phyloP scores from a whole-genome alignment of 1,140 invertebrate genomes.

The Drosophila ambigua region DNA sequence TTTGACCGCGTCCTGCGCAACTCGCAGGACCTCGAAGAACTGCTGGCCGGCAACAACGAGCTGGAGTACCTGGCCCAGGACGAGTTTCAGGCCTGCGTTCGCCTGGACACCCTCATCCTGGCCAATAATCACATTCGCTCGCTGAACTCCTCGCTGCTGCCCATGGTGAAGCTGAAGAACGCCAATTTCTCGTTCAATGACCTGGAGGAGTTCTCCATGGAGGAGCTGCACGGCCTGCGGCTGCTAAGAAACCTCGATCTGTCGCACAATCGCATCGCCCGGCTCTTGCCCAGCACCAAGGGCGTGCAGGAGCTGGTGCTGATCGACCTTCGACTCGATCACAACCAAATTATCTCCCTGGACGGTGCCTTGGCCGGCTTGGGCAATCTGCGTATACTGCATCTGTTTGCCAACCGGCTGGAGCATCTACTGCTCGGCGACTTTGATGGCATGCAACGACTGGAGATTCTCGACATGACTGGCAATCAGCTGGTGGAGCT shows the following conservation, averaged over 20 bases:
- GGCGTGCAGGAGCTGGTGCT: conserved; percentile 90
- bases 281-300: conserved; percentile 88
- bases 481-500: conserved; percentile 90
- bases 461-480: conserved; percentile 90
- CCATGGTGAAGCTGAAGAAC: conserved; percentile 87
- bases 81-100: conserved; percentile 89
- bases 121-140: conserved; percentile 89
- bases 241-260: conserved; percentile 88
- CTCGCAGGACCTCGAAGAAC: conserved; percentile 86
- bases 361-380: conserved; percentile 90
- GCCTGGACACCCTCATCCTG: conserved; percentile 88
- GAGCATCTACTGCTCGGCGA: conserved; percentile 89
- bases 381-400: conserved; percentile 88
- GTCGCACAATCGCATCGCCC: conserved; percentile 89
- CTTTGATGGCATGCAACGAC: conserved; percentile 88
- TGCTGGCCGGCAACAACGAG: conserved; percentile 89
- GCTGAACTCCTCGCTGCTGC: conserved; percentile 89
- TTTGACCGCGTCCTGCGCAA: conserved; percentile 89
- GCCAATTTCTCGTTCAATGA: conserved; percentile 91
- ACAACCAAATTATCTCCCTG: conserved; percentile 89
- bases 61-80: conserved; percentile 89
- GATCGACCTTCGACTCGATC: conserved; percentile 88
- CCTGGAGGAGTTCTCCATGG: conserved; percentile 90
- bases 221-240: conserved; percentile 89
- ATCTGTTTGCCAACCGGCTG: conserved; percentile 90